These are phyloP conservation scores for Poeciliopsis infans DNA, from an alignment of 2,797 vertebrate species.

Conservation along the genomic window DNA sequence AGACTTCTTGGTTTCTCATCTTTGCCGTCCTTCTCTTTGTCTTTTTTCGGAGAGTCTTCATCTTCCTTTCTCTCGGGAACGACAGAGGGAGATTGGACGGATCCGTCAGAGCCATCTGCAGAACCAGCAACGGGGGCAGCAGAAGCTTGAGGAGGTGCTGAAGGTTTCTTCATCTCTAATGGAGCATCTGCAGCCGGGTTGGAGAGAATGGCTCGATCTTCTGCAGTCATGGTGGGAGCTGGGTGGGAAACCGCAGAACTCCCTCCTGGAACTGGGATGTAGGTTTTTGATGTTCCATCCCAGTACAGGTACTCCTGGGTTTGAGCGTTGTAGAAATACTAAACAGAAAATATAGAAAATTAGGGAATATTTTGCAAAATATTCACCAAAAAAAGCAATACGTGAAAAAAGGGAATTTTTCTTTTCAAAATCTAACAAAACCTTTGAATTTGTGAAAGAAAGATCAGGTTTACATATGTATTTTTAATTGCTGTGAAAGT, in stretches of 20 bases:
- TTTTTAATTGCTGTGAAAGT: neutral
- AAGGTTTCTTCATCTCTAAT: constrained; percentile 75
- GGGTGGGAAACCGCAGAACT: constrained; percentile 68
- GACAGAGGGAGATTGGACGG: constrained; percentile 32
- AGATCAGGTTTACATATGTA: neutral
- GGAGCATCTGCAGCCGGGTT: constrained; percentile 82
- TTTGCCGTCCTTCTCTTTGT: constrained; percentile 76
- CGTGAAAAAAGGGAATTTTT: neutral
- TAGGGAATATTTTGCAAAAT: neutral
- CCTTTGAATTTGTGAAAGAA: neutral
- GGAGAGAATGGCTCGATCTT: constrained; percentile 79
- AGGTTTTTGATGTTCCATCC: constrained; percentile 79
- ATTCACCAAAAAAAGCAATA: neutral
- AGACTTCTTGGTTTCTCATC: constrained; percentile 82
- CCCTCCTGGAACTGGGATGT: constrained; percentile 81
- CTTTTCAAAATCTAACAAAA: neutral
- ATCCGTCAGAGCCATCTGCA: constrained; percentile 18
- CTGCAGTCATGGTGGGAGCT: constrained; percentile 78
- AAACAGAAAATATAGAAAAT: constrained; percentile 2
- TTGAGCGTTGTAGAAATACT: constrained; percentile 88
- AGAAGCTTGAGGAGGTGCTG: neutral
- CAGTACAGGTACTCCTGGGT: constrained; percentile 86
- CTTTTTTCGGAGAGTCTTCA: constrained; percentile 78
- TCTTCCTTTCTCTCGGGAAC: constrained; percentile 85
- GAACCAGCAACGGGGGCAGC: neutral